phyloP scores from a whole-genome alignment of 1,140 invertebrate species.

The Andrena cerasifolii region DNA sequence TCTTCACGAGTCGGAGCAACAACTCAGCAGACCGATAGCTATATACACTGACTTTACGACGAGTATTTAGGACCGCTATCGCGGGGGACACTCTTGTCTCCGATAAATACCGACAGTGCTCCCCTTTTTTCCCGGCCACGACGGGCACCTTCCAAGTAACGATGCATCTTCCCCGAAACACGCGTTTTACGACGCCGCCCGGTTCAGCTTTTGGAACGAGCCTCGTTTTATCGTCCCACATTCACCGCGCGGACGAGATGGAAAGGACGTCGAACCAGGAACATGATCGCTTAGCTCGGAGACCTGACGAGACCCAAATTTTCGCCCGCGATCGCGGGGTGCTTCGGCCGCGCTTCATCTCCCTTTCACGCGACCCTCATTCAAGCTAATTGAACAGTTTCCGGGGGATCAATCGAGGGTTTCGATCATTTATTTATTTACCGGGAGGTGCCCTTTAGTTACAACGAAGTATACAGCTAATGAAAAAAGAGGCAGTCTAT shows the following conservation, averaged over 20 bases:
- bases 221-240: slow-evolving; percentile 67
- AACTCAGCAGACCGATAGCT: no score
- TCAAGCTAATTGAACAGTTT: background rate
- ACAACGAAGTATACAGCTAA: no score
- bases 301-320: slow-evolving; percentile 59
- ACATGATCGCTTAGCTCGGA: slow-evolving; percentile 59
- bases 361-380: slow-evolving; percentile 33
- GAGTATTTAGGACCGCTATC: slow-evolving; percentile 13
- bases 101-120: background rate
- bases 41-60: background rate
- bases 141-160: slow-evolving; percentile 58
- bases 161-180: slow-evolving; percentile 60
- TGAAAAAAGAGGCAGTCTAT: no score
- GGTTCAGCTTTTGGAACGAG: slow-evolving; percentile 54
- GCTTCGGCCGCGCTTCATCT: slow-evolving; percentile 13
- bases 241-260: slow-evolving; percentile 44
- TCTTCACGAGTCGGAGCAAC: background rate
- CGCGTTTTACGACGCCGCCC: slow-evolving; percentile 58
- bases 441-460: no score
- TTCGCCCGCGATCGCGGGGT: slow-evolving; percentile 37
- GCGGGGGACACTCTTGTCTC: slow-evolving; percentile 23
- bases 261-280: slow-evolving; percentile 65
- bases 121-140: slow-evolving; percentile 17
- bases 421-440: no score
- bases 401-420: no score